Percentiles rank a stretch among this genome's conserved stretches.
phyloP scores from a whole-genome alignment of 2,888 invertebrate species.

The Dermolepida albohirtum region DNA sequence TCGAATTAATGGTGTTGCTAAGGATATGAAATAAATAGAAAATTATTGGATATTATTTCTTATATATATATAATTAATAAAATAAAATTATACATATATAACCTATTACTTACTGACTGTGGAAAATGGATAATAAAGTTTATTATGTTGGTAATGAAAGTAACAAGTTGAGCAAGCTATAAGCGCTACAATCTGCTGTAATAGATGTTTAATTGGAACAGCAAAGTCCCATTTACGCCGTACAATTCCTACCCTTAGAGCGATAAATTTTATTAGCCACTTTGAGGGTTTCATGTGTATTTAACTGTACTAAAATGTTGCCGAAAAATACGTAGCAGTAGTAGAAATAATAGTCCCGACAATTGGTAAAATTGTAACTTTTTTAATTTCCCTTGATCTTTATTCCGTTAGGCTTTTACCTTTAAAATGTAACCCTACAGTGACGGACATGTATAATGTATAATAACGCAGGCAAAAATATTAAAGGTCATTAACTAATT shows the following conservation, averaged over 20 bases:
- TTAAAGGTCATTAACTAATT: no score
- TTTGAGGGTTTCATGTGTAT: slow-evolving; percentile 42
- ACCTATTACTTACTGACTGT: slow-evolving; percentile 17
- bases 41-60: no score
- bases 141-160: slow-evolving; percentile 40
- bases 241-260: slow-evolving; percentile 40
- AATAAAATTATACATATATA: not conserved
- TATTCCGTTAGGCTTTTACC: no score
- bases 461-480: no score
- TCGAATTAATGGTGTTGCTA: no score
- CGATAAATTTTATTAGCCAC: slow-evolving; percentile 47
- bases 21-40: no score
- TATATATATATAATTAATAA: no score
- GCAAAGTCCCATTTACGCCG: slow-evolving; percentile 44
- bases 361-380: no score
- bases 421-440: no score
- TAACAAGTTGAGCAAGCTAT: slow-evolving; percentile 40
- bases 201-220: slow-evolving; percentile 46
- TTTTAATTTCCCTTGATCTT: no score
- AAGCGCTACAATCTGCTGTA: slow-evolving; percentile 45
- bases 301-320: slow-evolving; percentile 18
- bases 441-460: no score
- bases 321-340: slow-evolving; percentile 1
- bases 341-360: no score
- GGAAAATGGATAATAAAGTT: slow-evolving; percentile 39